Evolutionary conservation across 2,797 vertebrate genomes (phyloP), one percentile per base, ranked within the genome.

Genomic region (Pseudochromis fuscus): DNA sequence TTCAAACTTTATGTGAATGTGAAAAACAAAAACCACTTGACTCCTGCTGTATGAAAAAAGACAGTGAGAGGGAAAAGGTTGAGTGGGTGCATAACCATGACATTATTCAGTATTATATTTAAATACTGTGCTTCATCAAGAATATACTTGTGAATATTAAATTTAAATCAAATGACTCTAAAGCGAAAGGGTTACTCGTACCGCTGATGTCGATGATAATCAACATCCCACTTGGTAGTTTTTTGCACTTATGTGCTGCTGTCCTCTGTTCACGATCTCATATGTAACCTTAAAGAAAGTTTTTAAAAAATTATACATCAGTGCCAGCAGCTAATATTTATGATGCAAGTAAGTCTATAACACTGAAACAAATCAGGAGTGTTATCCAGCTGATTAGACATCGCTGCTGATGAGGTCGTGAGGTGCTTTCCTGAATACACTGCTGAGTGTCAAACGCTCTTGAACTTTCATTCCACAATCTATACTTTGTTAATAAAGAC

Each of bases 401-500:
- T 9, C 27, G 31, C 33, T 21, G 6, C 25, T 35, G 31, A 21
- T 40, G 4, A 53, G 27, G 51, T 48, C 24, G 8, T 23, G 33
- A 53, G 25, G 7, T 49, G 18, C 38, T 70, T 31, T 21, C 21
- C n/a, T 42, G 35, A 28, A 31, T 57, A 7, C 10, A 23, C 10
- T 33, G 35, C 25, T 35, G n/a, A 38, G 15, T 27, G 38, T 71
- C 30, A 37, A 38, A 44, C 5, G 25, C 5, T 40, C 11, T 15
- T n/a, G 12, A 63, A 40, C 23, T 11, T 49, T 40, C 27, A 15
- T 59, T 23, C n/a, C 12, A n/a, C 12, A 24, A 16, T 45, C 13
- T 8, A 67, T 52, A 13, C 25, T 45, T 57, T 57, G n/a, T 63
- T 49, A 37, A 59, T 46, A 30, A 7, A 40, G 18, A 58, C 19